These are phyloP conservation scores for Drosophila lacicola DNA, from an alignment of 2,888 invertebrate genomes.

Conservation along the genomic window DNA sequence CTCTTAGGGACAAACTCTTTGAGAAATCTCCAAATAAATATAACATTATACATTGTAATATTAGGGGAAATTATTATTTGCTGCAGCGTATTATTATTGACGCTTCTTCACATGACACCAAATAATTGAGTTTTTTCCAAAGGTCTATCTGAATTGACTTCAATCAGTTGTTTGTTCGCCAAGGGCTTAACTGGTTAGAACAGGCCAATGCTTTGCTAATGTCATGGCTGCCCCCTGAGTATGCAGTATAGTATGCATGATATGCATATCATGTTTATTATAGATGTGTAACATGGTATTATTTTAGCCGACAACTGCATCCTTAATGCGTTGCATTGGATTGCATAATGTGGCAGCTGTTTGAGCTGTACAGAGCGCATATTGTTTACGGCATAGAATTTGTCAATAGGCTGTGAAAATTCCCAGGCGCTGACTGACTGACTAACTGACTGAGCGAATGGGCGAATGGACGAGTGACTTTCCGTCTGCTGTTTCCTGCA, in stretches of 20 bases:
- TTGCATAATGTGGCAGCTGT: conserved; percentile 34
- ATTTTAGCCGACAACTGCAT: conserved; percentile 6
- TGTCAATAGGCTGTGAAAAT: conserved; percentile 59
- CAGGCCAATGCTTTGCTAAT: background rate
- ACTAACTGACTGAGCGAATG: conserved; percentile 10
- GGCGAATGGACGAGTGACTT: conserved; percentile 10
- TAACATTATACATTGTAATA: no score
- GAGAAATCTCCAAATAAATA: no score
- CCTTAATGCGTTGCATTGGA: background rate
- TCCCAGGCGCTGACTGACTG: conserved; percentile 56
- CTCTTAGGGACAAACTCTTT: no score
- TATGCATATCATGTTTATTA: conserved; percentile 5
- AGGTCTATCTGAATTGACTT: background rate
- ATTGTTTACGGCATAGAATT: conserved; percentile 53
- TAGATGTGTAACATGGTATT: conserved; percentile 8
- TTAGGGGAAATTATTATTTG: no score
- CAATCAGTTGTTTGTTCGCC: no score
- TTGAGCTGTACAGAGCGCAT: conserved; percentile 10
- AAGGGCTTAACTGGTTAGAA: background rate
- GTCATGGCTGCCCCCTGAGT: background rate
- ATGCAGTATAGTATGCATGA: background rate
- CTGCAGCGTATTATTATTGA: no score
- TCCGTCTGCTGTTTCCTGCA: conserved; percentile 32
- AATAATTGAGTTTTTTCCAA: no score
- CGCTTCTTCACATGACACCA: no score